Evolutionary conservation across 2,888 invertebrate genomes (phyloP).

Genomic region (Cataglyphis livida): DNA sequence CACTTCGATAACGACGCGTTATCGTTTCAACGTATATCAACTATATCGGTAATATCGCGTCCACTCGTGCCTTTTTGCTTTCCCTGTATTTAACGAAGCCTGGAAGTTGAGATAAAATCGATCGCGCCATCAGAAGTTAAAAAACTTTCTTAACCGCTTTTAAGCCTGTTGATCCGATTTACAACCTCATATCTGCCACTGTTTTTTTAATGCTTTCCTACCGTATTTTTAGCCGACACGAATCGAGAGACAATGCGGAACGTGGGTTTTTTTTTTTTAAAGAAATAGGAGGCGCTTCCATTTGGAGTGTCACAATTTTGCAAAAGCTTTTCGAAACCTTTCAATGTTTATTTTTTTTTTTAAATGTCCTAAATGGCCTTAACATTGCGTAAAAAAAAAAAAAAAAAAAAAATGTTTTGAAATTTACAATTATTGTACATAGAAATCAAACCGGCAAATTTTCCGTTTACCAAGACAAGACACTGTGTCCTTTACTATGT

Average conservation of each 20-base stretch:
- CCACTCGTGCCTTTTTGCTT: conserved; percentile 10
- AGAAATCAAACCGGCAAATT: background rate
- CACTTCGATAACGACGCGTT: conserved; percentile 58
- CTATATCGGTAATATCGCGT: conserved; percentile 55
- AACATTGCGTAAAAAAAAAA: background rate
- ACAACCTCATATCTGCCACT: conserved; percentile 29
- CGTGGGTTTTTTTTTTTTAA: background rate
- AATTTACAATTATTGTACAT: background rate
- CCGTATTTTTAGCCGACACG: conserved; percentile 20
- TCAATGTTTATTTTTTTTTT: background rate
- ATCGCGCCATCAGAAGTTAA: conserved; percentile 24
- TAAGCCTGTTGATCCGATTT: conserved; percentile 41
- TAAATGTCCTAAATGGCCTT: background rate
- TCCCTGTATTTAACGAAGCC: conserved; percentile 15
- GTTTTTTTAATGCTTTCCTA: conserved; percentile 24
- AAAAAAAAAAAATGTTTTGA: background rate
- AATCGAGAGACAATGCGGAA: background rate
- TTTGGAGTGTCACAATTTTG: background rate
- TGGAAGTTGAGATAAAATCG: conserved; percentile 42
- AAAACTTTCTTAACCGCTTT: conserved; percentile 20
- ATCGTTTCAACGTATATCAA: conserved; percentile 57
- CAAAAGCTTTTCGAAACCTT: background rate
- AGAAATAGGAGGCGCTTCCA: background rate
- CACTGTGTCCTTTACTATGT: background rate
- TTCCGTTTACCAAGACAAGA: background rate